phyloP scores from a whole-genome alignment of 2,797 vertebrate species.

The Semaprochilodus insignis region DNA sequence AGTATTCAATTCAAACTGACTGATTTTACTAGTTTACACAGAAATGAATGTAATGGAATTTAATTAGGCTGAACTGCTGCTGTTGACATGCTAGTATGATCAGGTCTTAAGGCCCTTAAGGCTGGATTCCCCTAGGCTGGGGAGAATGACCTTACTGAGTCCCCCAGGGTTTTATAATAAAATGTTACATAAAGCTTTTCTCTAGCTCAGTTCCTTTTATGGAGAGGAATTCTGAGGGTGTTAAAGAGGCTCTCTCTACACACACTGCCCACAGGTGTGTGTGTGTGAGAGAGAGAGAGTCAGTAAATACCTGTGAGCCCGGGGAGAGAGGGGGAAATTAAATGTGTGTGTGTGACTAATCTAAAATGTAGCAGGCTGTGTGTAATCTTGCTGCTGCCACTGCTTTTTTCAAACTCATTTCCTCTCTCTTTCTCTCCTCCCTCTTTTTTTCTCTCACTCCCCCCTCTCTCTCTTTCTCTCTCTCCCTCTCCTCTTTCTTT shows the following conservation, averaged over 20 bases:
- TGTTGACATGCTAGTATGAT: no score
- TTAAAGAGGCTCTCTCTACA: slow-evolving; percentile 1
- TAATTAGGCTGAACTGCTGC: no score
- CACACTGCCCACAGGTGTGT: background rate
- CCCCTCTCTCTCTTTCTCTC: background rate
- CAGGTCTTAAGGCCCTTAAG: no score
- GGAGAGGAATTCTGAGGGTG: background rate
- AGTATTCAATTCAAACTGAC: no score
- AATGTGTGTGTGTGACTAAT: slow-evolving; percentile 11
- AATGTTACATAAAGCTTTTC: background rate
- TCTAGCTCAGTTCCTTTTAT: background rate
- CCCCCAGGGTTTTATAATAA: no score
- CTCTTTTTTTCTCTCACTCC: slow-evolving; percentile 1
- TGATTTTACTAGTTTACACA: no score
- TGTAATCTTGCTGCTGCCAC: slow-evolving; percentile 29
- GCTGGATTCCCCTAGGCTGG: no score
- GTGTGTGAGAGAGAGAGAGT: background rate
- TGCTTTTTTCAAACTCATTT: slow-evolving; percentile 29
- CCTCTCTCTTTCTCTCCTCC: background rate
- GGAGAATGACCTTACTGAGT: no score
- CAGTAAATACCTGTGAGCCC: background rate
- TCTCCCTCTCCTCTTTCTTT: background rate
- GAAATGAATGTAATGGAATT: no score
- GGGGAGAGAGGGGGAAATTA: slow-evolving; percentile 3
- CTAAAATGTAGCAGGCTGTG: slow-evolving; percentile 10